These are phyloP conservation scores for Ptychobarbus kaznakovi DNA, from an alignment of 2,797 vertebrate genomes.

Conservation along the genomic window DNA sequence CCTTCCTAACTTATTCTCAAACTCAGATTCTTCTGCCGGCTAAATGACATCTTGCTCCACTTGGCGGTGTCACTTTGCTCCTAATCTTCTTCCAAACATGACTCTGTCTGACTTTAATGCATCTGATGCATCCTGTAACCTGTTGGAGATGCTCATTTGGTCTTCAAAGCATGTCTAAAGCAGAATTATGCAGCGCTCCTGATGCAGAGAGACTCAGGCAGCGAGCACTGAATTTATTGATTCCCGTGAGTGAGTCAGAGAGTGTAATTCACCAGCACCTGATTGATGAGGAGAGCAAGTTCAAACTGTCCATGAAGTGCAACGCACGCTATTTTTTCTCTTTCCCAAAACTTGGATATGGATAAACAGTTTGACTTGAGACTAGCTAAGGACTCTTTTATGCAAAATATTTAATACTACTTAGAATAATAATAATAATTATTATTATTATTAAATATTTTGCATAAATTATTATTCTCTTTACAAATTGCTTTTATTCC, in stretches of 20 bases:
- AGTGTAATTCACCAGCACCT: conserved; percentile 81
- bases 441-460: neutral
- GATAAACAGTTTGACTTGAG: conserved; percentile 5
- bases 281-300: conserved; percentile 83
- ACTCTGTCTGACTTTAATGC: conserved; percentile 69
- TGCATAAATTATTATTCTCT: neutral
- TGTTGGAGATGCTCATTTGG: conserved; percentile 67
- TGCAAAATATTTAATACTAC: neutral
- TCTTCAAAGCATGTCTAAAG: conserved; percentile 70
- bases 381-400: neutral
- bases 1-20: conserved; percentile 36
- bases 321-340: conserved; percentile 77
- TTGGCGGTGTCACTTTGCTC: conserved; percentile 45
- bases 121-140: conserved; percentile 70
- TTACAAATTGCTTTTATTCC: neutral
- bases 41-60: conserved; percentile 48
- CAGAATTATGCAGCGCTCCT: conserved; percentile 72
- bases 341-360: conserved; percentile 64
- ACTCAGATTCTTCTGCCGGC: conserved; percentile 12
- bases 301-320: conserved; percentile 79
- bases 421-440: neutral
- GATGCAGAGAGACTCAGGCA: conserved; percentile 67
- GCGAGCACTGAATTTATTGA: conserved; percentile 81
- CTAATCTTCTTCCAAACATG: conserved; percentile 58
- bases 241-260: conserved; percentile 78